Evolutionary conservation across 35 echinoderm and acorn worm species (phyloP), one percentile per base, ranked within the genome.

Genomic region (Holothuria glaberrima): DNA sequence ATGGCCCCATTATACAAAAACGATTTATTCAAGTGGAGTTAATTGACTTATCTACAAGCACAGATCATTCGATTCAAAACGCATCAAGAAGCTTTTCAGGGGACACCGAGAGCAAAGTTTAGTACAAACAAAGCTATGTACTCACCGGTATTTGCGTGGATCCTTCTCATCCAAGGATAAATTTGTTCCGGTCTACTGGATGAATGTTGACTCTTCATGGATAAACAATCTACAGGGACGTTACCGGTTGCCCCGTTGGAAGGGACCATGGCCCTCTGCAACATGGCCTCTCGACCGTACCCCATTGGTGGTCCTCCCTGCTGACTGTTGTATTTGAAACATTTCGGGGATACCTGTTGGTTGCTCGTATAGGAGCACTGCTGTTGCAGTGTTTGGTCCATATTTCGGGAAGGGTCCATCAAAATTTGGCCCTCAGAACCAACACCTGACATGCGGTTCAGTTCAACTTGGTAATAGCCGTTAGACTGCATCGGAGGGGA

Each of bases 141-240:
- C 74, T 27, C 50, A 78, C 78, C 92, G 10, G 92, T 89, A 82
- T 93, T 93, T 18, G 92, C 88, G 64, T 93, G 92, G 34, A 93
- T 93, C 32, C 92, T 44, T 46, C 92, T 58, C 92, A 93, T 93
- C 92, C 92, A 93, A 7, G 92, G 92, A 59, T 93, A 93, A 12
- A 93, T 89, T 59, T 93, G 92, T 26, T 93, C 92, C 12, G 92
- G 86, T 85, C 87, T 73, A 9, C 34, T 88, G 30, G 86, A 60
- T 83, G 86, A 81, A 65, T 89, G 87, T 33, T 88, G 86, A 19
- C 76, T 88, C 36, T 93, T 93, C 87, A 88, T 88, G 27, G 86
- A 65, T 48, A 87, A 61, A 25, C 78, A 82, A 48, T 83, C 80
- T 19, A 73, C 62, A 65, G 59, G 61, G 44, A 82, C 89, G 26